Conservation (phyloP, 1,140 invertebrate genomes). For the Eubasilissa regina region DNA sequence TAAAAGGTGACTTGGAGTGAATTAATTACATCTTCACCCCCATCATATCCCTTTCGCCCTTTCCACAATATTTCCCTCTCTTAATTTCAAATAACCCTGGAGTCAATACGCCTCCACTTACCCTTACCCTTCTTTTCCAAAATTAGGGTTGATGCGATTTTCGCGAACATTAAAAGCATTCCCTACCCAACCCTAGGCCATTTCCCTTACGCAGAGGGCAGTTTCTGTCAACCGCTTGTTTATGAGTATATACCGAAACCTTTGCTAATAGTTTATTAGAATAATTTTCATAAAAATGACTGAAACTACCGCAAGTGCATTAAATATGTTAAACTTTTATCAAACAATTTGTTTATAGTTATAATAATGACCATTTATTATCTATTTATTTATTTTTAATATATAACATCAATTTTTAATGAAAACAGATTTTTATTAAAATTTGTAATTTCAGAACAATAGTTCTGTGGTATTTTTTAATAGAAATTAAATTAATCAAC, state of each 20-base stretch:
- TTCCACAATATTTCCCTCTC: constrained; percentile 56
- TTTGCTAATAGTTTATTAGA: constrained; percentile 50
- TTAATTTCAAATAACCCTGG: constrained; percentile 59
- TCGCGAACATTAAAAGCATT: constrained; percentile 58
- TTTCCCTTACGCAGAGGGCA: constrained; percentile 20
- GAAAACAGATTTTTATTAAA: no score
- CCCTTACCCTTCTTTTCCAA: constrained; percentile 47
- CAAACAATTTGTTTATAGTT: no score
- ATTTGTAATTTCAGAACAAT: no score
- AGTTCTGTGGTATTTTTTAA: no score
- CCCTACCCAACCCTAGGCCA: constrained; percentile 6
- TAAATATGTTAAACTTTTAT: no score
- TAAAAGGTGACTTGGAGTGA: constrained; percentile 60
- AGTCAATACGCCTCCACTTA: constrained; percentile 57
- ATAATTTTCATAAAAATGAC: background rate
- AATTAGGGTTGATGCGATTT: constrained; percentile 61
- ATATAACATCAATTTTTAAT: no score
- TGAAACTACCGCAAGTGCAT: no score
- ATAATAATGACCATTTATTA: no score
- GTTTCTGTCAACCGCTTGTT: constrained; percentile 51
- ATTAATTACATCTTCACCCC: constrained; percentile 55
- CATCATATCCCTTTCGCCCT: constrained; percentile 24
- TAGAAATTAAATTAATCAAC: no score
- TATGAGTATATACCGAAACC: constrained; percentile 45
- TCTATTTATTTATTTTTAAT: no score